Base-by-base conservation (phyloP, 1,140 invertebrate species). In the Meloidogyne exigua region DNA sequence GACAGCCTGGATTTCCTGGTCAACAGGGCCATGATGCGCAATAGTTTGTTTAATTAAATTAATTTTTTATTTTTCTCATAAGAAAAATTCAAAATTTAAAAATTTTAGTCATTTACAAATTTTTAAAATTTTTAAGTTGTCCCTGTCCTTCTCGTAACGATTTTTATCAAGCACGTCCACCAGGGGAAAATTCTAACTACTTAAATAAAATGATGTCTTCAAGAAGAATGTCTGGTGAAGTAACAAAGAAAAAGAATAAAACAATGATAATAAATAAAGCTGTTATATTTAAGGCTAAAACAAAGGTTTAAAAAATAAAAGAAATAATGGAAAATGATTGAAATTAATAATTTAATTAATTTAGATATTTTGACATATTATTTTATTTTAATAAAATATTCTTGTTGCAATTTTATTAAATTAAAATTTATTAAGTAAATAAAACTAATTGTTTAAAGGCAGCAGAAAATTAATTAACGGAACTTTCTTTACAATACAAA, bases 151-250 rank as follows among this genome's bases (percentile, higher is more conserved):
- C 49, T 57, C 49, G 49, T n/a, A 57, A 57, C 9, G 49, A 57
- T 57, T 57, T 57, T 57, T 57, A 57, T 57, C 49, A 57, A 9
- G 49, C n/a, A 21, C 49, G 9, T 7, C 49, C 49, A 0, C n/a
- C 49, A n/a, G 49, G 49, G 7, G 49, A n/a, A 57, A n/a, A n/a
- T 57, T 3, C 7, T 57, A 9, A 57, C 7, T n/a, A 18, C 0
- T 9, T 39, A 39, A 39, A 39, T 39, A 39, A 39, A 7, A 57
- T 57, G n/a, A n/a, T n/a, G n/a, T n/a, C n/a, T n/a, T 57, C 49
- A 57, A 57, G n/a, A 57, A 57, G 49, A 57, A 57, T 57, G 49
- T 57, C 49, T 57, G 49, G 49, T 9, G 49, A 57, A 57, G 49
- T 57, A 57, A 57, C 10, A 44, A 1, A 2, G 13, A n/a, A 21